A percentile compares a stretch with the other conserved stretches of the same genome.
These are phyloP conservation scores for Dicyrtoma fusca DNA, from an alignment of 2,888 invertebrate genomes.

Conservation along the genomic window DNA sequence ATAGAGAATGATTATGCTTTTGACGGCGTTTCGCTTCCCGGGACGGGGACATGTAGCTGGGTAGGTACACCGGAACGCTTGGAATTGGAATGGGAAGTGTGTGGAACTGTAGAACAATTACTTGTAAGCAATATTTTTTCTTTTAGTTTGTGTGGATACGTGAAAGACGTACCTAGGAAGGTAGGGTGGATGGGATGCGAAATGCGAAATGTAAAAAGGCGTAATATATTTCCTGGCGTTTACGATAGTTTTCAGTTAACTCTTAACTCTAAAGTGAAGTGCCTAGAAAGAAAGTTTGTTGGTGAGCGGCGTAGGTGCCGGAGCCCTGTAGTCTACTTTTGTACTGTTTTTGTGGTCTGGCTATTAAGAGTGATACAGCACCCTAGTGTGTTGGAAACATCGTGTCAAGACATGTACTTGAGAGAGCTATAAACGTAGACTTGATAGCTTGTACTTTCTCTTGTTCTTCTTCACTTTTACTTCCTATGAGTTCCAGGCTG, in stretches of 20 bases:
- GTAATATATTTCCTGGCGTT: conserved; percentile 8
- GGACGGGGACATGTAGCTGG: too few species aligned
- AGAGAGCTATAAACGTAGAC: conserved; percentile 16
- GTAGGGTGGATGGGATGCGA: background rate
- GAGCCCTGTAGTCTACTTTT: background rate
- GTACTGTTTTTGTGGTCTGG: conserved; percentile 21
- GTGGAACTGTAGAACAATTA: background rate
- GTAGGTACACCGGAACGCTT: too few species aligned
- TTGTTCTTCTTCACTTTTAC: background rate
- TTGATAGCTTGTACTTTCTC: conserved; percentile 8
- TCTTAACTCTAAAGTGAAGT: conserved; percentile 1
- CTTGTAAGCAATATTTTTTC: background rate
- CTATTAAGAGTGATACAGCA: conserved; percentile 50
- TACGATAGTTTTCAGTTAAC: conserved; percentile 13
- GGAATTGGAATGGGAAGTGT: conserved; percentile 5
- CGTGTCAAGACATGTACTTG: conserved; percentile 18
- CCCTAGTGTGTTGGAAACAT: conserved; percentile 37
- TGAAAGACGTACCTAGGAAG: background rate
- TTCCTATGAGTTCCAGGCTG: too few species aligned
- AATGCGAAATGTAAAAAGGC: too few species aligned
- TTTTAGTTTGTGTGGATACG: too few species aligned
- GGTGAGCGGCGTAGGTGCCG: too few species aligned
- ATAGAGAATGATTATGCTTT: too few species aligned
- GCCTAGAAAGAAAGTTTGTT: conserved; percentile 9
- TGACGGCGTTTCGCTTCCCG: too few species aligned